These are phyloP conservation scores for Nestor notabilis DNA, from an alignment of 2,113 vertebrate species.

Conservation along the genomic window DNA sequence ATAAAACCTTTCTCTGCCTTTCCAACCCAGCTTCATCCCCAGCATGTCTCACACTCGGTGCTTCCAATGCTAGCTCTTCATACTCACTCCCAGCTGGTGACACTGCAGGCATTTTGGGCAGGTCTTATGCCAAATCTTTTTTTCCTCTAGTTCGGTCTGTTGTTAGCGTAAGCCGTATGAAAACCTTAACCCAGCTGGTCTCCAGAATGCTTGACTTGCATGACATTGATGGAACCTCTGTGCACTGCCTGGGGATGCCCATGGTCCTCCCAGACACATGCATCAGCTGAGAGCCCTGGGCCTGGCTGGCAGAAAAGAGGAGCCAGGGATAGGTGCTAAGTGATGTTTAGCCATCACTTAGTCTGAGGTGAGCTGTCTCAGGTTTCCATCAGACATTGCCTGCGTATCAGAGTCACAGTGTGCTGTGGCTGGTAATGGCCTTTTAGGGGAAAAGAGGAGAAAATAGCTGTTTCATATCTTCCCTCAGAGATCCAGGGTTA, in stretches of 20 bases:
- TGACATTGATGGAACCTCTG: accelerated
- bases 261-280: neutral
- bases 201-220: accelerated
- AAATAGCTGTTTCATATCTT: accelerated
- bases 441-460: neutral
- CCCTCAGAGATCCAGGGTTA: neutral
- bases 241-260: no score
- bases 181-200: neutral
- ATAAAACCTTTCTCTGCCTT: neutral
- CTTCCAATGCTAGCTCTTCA: neutral
- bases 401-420: accelerated
- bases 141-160: neutral
- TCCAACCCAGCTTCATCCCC: neutral
- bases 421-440: neutral
- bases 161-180: neutral
- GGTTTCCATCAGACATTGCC: neutral
- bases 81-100: neutral
- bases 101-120: neutral
- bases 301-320: neutral
- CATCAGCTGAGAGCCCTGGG: neutral
- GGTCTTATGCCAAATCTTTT: neutral
- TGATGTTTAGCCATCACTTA: neutral
- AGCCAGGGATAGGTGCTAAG: neutral
- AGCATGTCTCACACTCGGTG: neutral
- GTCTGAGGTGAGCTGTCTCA: neutral